A percentile compares a stretch with the other conserved stretches of the same genome.
These are phyloP conservation scores for Lagopus leucura DNA, from an alignment of 2,113 vertebrate species.

Conservation along the genomic window DNA sequence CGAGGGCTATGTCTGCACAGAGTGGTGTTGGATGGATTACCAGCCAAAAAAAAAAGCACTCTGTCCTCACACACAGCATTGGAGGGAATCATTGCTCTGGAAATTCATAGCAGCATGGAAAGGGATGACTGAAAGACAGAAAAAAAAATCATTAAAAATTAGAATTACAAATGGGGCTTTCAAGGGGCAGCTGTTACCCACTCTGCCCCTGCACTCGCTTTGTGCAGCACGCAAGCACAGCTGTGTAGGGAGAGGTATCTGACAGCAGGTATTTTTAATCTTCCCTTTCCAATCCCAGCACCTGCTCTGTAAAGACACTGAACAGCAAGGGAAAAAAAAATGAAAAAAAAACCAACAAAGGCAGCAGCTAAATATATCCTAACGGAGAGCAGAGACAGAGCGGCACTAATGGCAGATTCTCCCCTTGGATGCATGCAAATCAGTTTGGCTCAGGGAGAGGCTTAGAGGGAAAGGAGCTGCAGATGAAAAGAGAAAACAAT, in stretches of 20 bases:
- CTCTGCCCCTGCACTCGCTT: background rate
- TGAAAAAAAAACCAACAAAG: background rate
- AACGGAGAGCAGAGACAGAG: conserved; percentile 36
- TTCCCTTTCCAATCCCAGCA: conserved; percentile 4
- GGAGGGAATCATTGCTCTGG: conserved; percentile 53
- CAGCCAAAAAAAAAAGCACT: background rate
- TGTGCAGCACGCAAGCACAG: background rate
- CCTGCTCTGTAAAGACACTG: conserved; percentile 54
- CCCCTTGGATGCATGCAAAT: conserved; percentile 37
- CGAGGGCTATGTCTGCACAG: background rate
- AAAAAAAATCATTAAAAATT: background rate
- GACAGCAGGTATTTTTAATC: conserved; percentile 50
- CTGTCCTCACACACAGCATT: background rate
- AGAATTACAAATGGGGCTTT: conserved; percentile 69
- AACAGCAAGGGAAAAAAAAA: background rate
- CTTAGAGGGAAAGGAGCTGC: background rate
- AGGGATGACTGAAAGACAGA: conserved; percentile 48
- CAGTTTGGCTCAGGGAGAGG: conserved; percentile 25
- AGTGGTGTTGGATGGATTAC: background rate
- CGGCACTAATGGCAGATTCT: conserved; percentile 46
- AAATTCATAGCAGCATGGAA: conserved; percentile 44
- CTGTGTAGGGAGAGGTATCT: conserved; percentile 14
- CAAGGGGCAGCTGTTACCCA: conserved; percentile 66
- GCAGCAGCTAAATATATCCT: conserved; percentile 54
- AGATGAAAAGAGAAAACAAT: background rate